Evolutionary conservation across 2,113 vertebrate genomes (phyloP).

Genomic region (Elgaria multicarinata): DNA sequence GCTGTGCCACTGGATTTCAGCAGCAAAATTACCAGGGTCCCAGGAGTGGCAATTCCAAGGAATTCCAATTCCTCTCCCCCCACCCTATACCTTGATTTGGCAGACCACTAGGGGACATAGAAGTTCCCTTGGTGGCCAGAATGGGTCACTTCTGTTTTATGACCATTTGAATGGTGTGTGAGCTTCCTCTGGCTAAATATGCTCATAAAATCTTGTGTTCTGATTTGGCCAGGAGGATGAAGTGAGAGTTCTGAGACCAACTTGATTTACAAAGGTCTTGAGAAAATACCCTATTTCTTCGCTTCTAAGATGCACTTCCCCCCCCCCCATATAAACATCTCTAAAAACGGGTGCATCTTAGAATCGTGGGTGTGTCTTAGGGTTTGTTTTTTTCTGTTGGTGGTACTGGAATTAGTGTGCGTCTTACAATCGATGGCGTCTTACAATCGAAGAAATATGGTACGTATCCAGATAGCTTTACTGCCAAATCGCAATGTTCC

Average conservation of each 20-base stretch:
- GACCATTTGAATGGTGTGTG: background rate
- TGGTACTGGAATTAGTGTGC: too few relatives aligned
- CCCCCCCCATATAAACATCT: too few relatives aligned
- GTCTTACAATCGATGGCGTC: too few relatives aligned
- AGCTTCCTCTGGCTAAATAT: background rate
- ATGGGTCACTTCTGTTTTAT: background rate
- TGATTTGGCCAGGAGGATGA: background rate
- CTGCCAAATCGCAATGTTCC: background rate
- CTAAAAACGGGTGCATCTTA: too few relatives aligned
- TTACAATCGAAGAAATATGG: too few relatives aligned
- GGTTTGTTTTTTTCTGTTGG: too few relatives aligned
- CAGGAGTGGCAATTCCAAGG: too few relatives aligned
- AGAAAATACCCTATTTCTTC: background rate
- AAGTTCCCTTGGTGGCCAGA: background rate
- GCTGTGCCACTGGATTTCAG: too few relatives aligned
- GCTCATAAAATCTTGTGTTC: background rate
- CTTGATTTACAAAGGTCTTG: background rate
- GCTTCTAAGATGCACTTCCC: too few relatives aligned
- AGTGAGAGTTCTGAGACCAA: background rate
- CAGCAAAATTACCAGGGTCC: too few relatives aligned
- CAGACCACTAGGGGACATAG: background rate
- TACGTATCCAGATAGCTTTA: background rate
- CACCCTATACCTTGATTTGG: background rate
- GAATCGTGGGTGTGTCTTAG: too few relatives aligned
- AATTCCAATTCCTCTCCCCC: background rate